A percentile compares a stretch with the other conserved stretches of the same genome.
phyloP scores from a whole-genome alignment of 2,888 invertebrate species.

The Argyresthia goedartella region DNA sequence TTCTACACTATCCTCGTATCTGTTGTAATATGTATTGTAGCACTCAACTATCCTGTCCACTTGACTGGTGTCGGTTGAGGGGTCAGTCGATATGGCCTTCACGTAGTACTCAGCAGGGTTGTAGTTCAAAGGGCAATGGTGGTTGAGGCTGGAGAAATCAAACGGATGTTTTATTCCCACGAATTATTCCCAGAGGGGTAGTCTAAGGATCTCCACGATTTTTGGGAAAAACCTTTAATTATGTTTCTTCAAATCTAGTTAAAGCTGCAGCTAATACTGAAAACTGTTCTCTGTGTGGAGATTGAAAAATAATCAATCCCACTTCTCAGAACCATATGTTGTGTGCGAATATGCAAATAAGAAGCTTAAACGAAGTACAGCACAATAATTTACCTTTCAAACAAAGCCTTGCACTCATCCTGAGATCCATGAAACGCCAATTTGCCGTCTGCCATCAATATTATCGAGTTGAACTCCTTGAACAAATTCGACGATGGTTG shows the following conservation, averaged over 20 bases:
- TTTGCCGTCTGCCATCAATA: slow-evolving; percentile 82
- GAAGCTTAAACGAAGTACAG: background rate
- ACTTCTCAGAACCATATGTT: too few relatives aligned
- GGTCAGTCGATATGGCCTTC: slow-evolving; percentile 37
- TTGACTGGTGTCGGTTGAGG: slow-evolving; percentile 9
- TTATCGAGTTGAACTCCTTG: slow-evolving; percentile 81
- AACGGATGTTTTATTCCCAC: too few relatives aligned
- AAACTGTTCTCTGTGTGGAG: too few relatives aligned
- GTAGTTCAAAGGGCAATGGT: slow-evolving; percentile 78
- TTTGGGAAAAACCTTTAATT: too few relatives aligned
- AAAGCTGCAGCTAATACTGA: too few relatives aligned
- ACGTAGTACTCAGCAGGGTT: slow-evolving; percentile 92
- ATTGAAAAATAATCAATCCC: too few relatives aligned
- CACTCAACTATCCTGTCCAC: slow-evolving; percentile 19
- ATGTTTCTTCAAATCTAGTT: too few relatives aligned
- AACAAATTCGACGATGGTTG: slow-evolving; percentile 90
- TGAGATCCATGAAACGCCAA: slow-evolving; percentile 82
- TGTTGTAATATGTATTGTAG: background rate
- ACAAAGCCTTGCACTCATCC: slow-evolving; percentile 73
- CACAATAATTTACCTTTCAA: slow-evolving; percentile 66
- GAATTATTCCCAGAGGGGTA: too few relatives aligned
- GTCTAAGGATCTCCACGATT: too few relatives aligned
- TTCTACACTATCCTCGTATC: slow-evolving; percentile 7
- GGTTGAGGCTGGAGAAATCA: slow-evolving; percentile 67
- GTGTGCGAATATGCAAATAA: too few relatives aligned